Evolutionary conservation across 1,140 invertebrate genomes (phyloP), one percentile per base, ranked within the genome.

Genomic region (Apis florea): DNA sequence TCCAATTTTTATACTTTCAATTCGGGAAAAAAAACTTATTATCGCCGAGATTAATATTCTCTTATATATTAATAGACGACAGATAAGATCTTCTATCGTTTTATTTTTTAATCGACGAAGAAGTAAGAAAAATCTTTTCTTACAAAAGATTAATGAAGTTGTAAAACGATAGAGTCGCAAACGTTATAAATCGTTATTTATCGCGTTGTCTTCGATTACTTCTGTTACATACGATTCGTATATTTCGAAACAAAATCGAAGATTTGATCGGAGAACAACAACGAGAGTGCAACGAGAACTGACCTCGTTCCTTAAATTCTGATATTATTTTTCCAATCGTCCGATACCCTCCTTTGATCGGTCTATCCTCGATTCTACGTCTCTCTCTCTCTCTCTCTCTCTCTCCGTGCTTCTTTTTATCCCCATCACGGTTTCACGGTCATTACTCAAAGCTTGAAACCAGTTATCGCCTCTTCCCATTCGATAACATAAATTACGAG

Each of bases 401-500:
- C 4, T n/a, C 31, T 40, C 0, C 6, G 19, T 64, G 47, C 26
- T 79, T 13, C 26, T 31, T 59, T 31, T 58, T 56, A n/a, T 47
- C 31, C 59, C 51, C 13, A 5, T 12, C 59, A 53, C 26, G 49
- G 17, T 26, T 68, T 75, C 70, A 74, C 71, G 71, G 53, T 66
- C 59, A 51, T 75, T 67, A 58, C 51, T 31, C 59, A 19, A 69
- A 77, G 26, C 69, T 61, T 51, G 74, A 69, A 56, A 17, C 49
- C 80, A 40, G 54, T 49, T 69, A 61, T 51, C 63, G 15, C 56
- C 26, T 69, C 47, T 61, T 63, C 26, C 49, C 64, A 40, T 24
- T 49, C 79, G 73, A 76, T 54, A 69, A 68, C 47, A 61, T 47
- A 51, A 73, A 80, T 73, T 56, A 54, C 69, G 26, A 51, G 68